Percentiles rank a stretch among this genome's conserved stretches.
Evolutionary conservation across 2,113 vertebrate genomes (phyloP).

Genomic region (Pseudopodoces humilis): DNA sequence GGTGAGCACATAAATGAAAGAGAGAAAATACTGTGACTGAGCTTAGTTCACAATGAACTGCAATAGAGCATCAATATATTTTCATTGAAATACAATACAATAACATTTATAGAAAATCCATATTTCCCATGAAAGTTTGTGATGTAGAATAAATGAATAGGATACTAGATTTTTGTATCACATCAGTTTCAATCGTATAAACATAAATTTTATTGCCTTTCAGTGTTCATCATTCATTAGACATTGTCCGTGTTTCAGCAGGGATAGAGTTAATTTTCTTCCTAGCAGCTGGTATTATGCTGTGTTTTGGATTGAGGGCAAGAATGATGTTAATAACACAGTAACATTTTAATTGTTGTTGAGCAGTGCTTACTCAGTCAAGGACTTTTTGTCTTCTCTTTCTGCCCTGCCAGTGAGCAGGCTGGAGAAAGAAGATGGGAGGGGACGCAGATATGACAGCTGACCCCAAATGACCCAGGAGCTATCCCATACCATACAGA

Average conservation of each 20-base stretch:
- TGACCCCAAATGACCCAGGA: background rate
- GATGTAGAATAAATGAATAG: background rate
- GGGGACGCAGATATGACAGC: background rate
- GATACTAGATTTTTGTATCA: background rate
- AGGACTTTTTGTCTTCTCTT: background rate
- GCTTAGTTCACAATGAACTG: background rate
- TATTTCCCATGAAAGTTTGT: background rate
- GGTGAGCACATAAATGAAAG: background rate
- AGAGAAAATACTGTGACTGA: background rate
- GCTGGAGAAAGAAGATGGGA: background rate
- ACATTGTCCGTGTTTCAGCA: background rate
- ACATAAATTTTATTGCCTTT: background rate
- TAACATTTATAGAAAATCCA: background rate
- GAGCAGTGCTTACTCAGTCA: background rate
- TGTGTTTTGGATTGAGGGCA: background rate
- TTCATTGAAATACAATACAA: background rate
- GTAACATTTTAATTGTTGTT: background rate
- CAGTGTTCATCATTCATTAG: background rate
- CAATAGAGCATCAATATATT: background rate
- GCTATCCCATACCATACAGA: background rate
- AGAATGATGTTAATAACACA: background rate
- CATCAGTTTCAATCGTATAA: background rate
- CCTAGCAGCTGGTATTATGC: background rate
- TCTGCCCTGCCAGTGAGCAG: background rate
- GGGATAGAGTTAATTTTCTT: background rate